Conservation (phyloP, 2,113 vertebrate genomes). For the Myocastor coypus region DNA sequence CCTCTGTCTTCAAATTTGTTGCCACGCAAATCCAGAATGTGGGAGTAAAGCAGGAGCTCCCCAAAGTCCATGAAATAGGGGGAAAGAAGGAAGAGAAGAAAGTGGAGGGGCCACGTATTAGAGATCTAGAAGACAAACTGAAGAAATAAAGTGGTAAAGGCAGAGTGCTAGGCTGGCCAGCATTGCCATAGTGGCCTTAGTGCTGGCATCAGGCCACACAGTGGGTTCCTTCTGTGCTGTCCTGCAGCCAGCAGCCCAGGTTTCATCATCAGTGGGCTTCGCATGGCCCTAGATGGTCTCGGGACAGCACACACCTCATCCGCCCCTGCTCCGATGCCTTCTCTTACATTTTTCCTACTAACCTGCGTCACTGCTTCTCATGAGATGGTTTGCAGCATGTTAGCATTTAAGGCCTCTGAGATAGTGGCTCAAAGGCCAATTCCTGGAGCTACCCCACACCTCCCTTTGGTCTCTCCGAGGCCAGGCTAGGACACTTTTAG, state of each 20-base stretch:
- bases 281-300: not conserved
- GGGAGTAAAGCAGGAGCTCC: not conserved
- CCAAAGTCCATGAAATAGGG: not conserved
- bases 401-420: not conserved
- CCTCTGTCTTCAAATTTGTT: not conserved
- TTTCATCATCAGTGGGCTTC: not conserved
- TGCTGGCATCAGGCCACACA: rapidly evolving
- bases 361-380: not conserved
- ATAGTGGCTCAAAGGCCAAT: not conserved
- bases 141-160: not conserved
- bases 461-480: not conserved
- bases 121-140: not conserved
- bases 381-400: not conserved
- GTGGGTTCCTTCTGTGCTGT: no score
- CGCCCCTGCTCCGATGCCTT: rapidly evolving
- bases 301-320: not conserved
- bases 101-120: rapidly evolving
- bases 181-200: not conserved
- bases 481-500: not conserved
- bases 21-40: not conserved
- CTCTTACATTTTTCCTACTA: not conserved
- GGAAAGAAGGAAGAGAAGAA: not conserved
- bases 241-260: not conserved
- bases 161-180: not conserved
- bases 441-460: not conserved